These are phyloP conservation scores for Anolis carolinensis DNA, from an alignment of 2,113 vertebrate genomes.

Conservation along the genomic window DNA sequence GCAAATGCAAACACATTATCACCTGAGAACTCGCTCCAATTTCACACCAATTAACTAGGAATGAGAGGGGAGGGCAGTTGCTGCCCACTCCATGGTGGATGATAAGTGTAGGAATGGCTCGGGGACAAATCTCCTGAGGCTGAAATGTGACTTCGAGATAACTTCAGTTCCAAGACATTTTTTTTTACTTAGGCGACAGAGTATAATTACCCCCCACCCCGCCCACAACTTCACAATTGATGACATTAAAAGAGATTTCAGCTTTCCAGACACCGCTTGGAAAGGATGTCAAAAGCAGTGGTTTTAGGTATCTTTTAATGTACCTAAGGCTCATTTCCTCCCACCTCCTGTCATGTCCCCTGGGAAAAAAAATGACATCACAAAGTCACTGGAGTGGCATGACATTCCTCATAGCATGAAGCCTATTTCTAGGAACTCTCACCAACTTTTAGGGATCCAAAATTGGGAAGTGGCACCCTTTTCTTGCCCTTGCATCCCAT, in stretches of 20 bases:
- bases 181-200: not conserved
- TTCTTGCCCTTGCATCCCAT: no score
- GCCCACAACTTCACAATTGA: no score
- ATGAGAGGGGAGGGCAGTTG: constrained; percentile 71
- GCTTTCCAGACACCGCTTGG: not conserved
- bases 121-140: constrained; percentile 36
- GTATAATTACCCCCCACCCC: not conserved
- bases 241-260: not conserved
- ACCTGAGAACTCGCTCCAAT: constrained; percentile 78
- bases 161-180: not conserved
- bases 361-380: not conserved
- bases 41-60: constrained; percentile 79
- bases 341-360: not conserved
- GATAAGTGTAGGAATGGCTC: constrained; percentile 69
- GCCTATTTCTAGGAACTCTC: not conserved
- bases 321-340: no score
- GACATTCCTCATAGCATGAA: no score
- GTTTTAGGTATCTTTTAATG: not conserved
- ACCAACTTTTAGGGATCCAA: not conserved
- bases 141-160: constrained; percentile 61
- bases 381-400: not conserved
- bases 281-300: not conserved
- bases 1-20: constrained; percentile 81
- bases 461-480: not conserved
- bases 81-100: constrained; percentile 65